These are phyloP conservation scores for Pituophis catenifer DNA, from an alignment of 2,113 vertebrate species.

Conservation along the genomic window DNA sequence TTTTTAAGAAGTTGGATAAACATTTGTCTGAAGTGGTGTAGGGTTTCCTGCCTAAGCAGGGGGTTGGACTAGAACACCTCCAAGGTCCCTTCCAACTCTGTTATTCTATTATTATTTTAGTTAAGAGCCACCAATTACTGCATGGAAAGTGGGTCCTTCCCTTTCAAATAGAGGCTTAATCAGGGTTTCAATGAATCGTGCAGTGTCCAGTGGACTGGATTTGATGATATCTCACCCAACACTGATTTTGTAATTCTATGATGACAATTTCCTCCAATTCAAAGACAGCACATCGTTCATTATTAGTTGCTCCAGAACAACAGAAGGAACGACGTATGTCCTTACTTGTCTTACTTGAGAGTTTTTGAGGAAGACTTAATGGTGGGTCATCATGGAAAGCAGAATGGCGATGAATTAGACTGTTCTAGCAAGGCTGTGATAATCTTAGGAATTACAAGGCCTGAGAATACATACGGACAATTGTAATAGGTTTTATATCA, in stretches of 20 bases:
- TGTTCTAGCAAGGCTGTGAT: not conserved
- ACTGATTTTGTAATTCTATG: not conserved
- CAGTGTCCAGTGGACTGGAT: not conserved
- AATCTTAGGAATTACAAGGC: not conserved
- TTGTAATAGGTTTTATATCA: not conserved
- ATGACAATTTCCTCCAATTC: not conserved
- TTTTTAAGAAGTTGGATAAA: too few species aligned
- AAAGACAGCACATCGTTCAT: not conserved
- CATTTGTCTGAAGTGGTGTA: too few species aligned
- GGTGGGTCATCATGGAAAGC: too few species aligned
- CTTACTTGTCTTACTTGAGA: not conserved
- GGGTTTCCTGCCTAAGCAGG: too few species aligned
- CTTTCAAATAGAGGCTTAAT: not conserved
- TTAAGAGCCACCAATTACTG: not conserved
- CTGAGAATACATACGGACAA: not conserved
- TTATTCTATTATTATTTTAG: too few species aligned
- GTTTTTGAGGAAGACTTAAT: not conserved
- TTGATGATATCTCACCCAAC: not conserved
- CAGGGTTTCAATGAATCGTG: not conserved
- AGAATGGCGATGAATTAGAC: too few species aligned
- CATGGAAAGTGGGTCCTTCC: not conserved
- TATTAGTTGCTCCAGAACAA: not conserved
- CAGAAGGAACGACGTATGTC: not conserved
- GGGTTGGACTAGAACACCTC: too few species aligned
- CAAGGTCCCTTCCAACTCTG: too few species aligned